Evolutionary conservation across 2,888 invertebrate genomes (phyloP).

Genomic region (Nineta flava): DNA sequence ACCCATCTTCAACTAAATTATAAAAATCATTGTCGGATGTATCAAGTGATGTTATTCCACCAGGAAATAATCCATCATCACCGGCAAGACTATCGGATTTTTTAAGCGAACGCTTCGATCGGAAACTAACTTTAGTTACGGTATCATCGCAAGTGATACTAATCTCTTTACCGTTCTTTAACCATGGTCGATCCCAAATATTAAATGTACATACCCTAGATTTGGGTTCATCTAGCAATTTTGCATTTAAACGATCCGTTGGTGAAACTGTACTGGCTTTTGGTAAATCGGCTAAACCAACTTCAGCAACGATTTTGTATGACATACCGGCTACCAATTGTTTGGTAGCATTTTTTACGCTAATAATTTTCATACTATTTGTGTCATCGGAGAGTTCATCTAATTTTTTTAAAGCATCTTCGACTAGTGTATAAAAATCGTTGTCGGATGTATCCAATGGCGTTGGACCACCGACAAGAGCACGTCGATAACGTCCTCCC

Average conservation of each 20-base stretch:
- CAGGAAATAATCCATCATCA: background rate
- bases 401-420: constrained; percentile 19
- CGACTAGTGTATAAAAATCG: constrained; percentile 12
- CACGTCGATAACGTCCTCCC: constrained; percentile 5
- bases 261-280: constrained; percentile 20
- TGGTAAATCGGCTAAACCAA: constrained; percentile 38
- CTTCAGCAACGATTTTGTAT: constrained; percentile 38
- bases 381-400: constrained; percentile 14
- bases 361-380: constrained; percentile 22
- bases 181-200: constrained; percentile 44
- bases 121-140: constrained; percentile 1
- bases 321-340: constrained; percentile 37
- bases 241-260: constrained; percentile 11
- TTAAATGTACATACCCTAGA: constrained; percentile 28
- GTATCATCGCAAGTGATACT: constrained; percentile 24
- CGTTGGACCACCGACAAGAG: background rate
- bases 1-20: background rate
- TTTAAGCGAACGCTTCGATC: background rate
- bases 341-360: constrained; percentile 29
- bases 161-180: constrained; percentile 28
- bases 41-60: background rate
- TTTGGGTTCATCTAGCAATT: constrained; percentile 18
- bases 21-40: background rate
- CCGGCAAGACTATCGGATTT: too few relatives aligned
- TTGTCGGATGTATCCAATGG: background rate